Evolutionary conservation across 2,888 invertebrate genomes (phyloP).

Genomic region (Odontocerum albicorne): DNA sequence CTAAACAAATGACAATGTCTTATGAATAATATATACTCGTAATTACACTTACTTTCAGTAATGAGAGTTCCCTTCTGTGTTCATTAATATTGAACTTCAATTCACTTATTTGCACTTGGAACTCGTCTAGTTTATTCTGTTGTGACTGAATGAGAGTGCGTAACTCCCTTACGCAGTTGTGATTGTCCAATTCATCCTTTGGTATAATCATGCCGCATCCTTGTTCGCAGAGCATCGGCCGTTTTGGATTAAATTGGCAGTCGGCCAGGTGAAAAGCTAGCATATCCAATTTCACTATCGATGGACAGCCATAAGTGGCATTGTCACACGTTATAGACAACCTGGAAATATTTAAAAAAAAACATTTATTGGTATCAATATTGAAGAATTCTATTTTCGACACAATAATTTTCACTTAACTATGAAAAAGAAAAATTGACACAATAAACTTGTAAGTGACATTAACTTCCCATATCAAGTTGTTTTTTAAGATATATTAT

Average conservation of each 20-base stretch:
- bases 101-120: conserved; percentile 84
- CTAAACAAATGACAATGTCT: too few relatives aligned
- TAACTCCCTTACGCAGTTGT: conserved; percentile 91
- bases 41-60: conserved; percentile 69
- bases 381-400: too few relatives aligned
- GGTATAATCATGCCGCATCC: conserved; percentile 94
- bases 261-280: conserved; percentile 84
- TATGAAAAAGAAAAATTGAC: neutral
- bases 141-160: conserved; percentile 82
- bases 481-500: too few relatives aligned
- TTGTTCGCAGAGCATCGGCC: conserved; percentile 89
- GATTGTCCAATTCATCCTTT: conserved; percentile 91
- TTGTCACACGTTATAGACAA: conserved; percentile 92
- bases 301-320: conserved; percentile 81
- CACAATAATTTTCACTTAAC: too few relatives aligned
- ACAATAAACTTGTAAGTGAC: too few relatives aligned
- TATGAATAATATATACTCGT: neutral
- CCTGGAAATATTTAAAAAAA: conserved; percentile 51
- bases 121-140: conserved; percentile 82
- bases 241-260: conserved; percentile 88
- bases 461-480: too few relatives aligned
- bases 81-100: conserved; percentile 86
- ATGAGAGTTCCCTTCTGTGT: conserved; percentile 83
- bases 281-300: conserved; percentile 83
- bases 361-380: conserved; percentile 6